A percentile compares a stretch with the other conserved stretches of the same genome.
phyloP scores from a whole-genome alignment of 92 coral and sea anemone species.

The Nematostella vectensis region DNA sequence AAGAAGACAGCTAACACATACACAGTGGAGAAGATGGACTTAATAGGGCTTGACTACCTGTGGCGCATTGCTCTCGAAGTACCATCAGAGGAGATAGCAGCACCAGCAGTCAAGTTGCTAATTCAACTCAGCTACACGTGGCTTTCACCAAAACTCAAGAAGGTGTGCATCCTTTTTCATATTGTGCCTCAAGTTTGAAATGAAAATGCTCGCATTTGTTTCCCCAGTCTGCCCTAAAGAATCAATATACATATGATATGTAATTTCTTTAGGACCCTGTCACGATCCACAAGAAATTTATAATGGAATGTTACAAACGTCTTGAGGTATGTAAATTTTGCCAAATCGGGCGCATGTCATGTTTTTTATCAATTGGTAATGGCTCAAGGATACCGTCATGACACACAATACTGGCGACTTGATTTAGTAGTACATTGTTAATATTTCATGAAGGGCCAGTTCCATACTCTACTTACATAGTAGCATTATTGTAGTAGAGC shows the following conservation, averaged over 20 bases:
- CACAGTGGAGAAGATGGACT: slow-evolving; percentile 71
- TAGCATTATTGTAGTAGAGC: too few species aligned
- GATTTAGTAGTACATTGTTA: too few species aligned
- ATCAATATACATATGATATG: too few species aligned
- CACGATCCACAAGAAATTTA: slow-evolving; percentile 75
- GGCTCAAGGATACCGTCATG: too few species aligned
- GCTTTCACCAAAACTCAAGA: slow-evolving; percentile 73
- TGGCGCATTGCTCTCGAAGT: slow-evolving; percentile 74
- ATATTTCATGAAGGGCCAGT: too few species aligned
- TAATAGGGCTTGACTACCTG: slow-evolving; percentile 70
- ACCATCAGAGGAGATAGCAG: slow-evolving; percentile 80
- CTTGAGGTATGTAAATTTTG: slow-evolving; percentile 62
- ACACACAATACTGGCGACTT: too few species aligned
- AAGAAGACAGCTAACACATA: slow-evolving; percentile 59
- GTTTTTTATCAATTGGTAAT: too few species aligned
- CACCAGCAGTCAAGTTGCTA: slow-evolving; percentile 57
- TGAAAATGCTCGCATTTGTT: too few species aligned
- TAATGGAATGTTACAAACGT: slow-evolving; percentile 78
- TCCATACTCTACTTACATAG: too few species aligned
- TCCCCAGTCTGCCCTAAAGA: too few species aligned
- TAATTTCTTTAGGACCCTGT: slow-evolving; percentile 57
- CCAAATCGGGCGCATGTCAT: too few species aligned
- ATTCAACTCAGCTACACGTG: slow-evolving; percentile 71
- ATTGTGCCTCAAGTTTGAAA: too few species aligned
- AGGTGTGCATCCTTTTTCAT: slow-evolving; percentile 25